These are phyloP conservation scores for Palythoa grandis DNA, from an alignment of 92 coral and sea anemone species.

Conservation along the genomic window DNA sequence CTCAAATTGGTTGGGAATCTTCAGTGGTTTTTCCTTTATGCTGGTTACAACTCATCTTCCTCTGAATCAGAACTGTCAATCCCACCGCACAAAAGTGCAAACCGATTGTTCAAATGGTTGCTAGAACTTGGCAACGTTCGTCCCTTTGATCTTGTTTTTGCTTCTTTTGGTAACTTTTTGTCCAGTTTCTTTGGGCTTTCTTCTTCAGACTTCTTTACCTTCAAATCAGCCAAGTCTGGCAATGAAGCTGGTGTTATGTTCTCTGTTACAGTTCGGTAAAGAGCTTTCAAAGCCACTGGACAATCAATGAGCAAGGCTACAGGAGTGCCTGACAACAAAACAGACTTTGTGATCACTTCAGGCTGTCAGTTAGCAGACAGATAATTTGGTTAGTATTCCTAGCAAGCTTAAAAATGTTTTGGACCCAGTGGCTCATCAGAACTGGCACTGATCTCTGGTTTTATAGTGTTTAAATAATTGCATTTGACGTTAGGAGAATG, in stretches of 20 bases:
- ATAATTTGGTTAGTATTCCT: too few relatives aligned
- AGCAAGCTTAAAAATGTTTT: too few relatives aligned
- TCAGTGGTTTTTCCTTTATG: too few relatives aligned
- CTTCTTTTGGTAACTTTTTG: neutral
- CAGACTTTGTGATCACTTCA: too few relatives aligned
- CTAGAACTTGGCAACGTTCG: neutral
- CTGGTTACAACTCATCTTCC: neutral
- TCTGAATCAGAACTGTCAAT: slow-evolving; percentile 10
- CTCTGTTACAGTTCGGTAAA: slow-evolving; percentile 7
- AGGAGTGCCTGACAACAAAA: neutral
- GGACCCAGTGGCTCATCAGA: too few relatives aligned
- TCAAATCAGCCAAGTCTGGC: neutral
- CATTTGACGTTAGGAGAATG: too few relatives aligned
- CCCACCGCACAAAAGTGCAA: slow-evolving; percentile 5
- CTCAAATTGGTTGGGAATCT: too few relatives aligned
- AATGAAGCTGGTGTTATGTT: neutral
- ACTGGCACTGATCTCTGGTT: too few relatives aligned
- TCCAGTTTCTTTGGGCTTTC: neutral
- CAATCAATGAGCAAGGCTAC: neutral
- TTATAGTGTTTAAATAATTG: too few relatives aligned
- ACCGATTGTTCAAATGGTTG: slow-evolving; percentile 1
- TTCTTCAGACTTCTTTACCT: neutral
- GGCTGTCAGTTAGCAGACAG: too few relatives aligned
- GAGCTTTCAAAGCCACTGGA: neutral
- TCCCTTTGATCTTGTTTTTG: neutral